Percentiles rank a stretch among this genome's conserved stretches.
Evolutionary conservation across 2,888 invertebrate species (phyloP).

Genomic region (Tortrix viridana): DNA sequence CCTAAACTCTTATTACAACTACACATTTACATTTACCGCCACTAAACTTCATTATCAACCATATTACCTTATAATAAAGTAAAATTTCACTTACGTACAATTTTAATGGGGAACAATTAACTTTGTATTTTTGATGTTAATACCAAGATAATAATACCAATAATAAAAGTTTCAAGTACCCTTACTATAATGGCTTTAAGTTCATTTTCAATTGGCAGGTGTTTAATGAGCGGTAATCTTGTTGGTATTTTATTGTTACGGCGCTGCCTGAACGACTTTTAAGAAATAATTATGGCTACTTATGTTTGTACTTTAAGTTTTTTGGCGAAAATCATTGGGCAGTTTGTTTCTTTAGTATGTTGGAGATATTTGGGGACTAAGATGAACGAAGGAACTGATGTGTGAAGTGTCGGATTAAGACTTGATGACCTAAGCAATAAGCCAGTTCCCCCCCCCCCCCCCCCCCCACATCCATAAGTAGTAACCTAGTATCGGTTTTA

Average conservation of each 20-base stretch:
- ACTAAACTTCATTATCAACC: not conserved
- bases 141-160: not conserved
- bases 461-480: no score
- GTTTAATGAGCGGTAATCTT: not conserved
- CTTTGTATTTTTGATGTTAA: slow-evolving; percentile 3
- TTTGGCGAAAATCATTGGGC: slow-evolving; percentile 21
- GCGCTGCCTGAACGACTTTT: slow-evolving; percentile 9
- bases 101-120: not conserved
- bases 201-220: not conserved
- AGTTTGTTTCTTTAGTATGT: slow-evolving; percentile 28
- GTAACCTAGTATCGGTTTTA: no score
- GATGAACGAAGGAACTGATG: slow-evolving; percentile 12
- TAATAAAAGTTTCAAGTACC: not conserved
- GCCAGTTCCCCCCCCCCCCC: no score
- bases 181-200: not conserved
- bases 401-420: no score
- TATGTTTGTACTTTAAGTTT: slow-evolving; percentile 13
- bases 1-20: slow-evolving; percentile 25
- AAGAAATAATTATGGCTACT: slow-evolving; percentile 33
- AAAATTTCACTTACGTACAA: not conserved
- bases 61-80: not conserved
- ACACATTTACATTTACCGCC: slow-evolving; percentile 1
- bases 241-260: slow-evolving; percentile 18
- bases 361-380: slow-evolving; percentile 17
- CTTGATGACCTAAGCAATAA: no score